Conservation (phyloP, 1,140 invertebrate species). For the Lycorma delicatula region DNA sequence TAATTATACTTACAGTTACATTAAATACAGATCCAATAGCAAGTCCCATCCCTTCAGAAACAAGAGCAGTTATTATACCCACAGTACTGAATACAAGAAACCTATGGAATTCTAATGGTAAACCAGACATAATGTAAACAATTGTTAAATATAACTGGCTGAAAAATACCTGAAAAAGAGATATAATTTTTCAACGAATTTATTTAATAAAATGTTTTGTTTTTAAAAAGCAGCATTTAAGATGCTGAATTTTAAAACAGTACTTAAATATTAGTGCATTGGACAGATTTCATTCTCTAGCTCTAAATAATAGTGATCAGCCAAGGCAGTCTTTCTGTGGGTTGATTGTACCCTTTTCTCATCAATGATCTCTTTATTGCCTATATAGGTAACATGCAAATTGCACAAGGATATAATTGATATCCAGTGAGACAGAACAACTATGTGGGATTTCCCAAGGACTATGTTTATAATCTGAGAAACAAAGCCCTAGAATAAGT, state of each 20-base stretch:
- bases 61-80: constrained; percentile 47
- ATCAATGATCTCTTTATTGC: too few species aligned
- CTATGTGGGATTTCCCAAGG: too few species aligned
- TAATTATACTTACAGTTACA: constrained; percentile 44
- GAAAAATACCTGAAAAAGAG: constrained; percentile 38
- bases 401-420: too few species aligned
- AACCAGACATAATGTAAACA: constrained; percentile 49
- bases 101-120: constrained; percentile 42
- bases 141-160: constrained; percentile 48
- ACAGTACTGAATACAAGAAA: constrained; percentile 47
- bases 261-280: not conserved
- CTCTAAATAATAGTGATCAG: too few species aligned
- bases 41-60: constrained; percentile 51
- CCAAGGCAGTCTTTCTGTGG: too few species aligned
- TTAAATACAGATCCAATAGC: constrained; percentile 55
- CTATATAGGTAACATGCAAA: too few species aligned
- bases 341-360: too few species aligned
- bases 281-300: too few species aligned
- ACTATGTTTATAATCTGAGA: too few species aligned
- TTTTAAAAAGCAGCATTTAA: not conserved
- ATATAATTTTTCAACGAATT: constrained; percentile 9
- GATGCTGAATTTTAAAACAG: not conserved
- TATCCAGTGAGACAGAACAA: too few species aligned
- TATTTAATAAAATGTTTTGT: not conserved
- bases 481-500: too few species aligned